Conservation (phyloP, 2,888 invertebrate species). For the Sabatieria punctata region DNA sequence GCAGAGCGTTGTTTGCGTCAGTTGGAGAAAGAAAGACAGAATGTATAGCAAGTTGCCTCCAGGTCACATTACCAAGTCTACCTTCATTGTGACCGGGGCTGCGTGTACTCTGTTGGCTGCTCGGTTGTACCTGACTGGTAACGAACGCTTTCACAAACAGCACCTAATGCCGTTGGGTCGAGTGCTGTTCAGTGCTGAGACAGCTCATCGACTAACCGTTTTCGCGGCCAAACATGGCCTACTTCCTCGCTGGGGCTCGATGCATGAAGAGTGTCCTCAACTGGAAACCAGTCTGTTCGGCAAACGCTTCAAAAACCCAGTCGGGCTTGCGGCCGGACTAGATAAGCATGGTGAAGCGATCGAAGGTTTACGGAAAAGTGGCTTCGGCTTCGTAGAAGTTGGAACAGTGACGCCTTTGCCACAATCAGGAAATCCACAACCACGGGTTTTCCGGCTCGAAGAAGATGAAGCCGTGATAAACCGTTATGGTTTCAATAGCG, state of each 20-base stretch:
- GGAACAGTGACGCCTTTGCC: slow-evolving; percentile 82
- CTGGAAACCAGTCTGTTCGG: not conserved
- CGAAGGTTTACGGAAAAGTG: slow-evolving; percentile 65
- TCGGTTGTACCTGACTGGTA: slow-evolving; percentile 21
- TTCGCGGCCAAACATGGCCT: slow-evolving; percentile 29
- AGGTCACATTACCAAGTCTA: not conserved
- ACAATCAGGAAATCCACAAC: slow-evolving; percentile 73
- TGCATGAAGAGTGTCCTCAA: not conserved
- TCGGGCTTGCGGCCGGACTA: slow-evolving; percentile 91
- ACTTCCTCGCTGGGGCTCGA: slow-evolving; percentile 17
- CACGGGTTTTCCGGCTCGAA: slow-evolving; percentile 65
- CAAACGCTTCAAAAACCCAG: slow-evolving; percentile 55
- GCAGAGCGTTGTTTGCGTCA: not conserved
- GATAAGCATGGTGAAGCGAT: slow-evolving; percentile 88
- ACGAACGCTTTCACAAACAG: slow-evolving; percentile 32
- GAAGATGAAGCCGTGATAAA: slow-evolving; percentile 78
- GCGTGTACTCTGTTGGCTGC: not conserved
- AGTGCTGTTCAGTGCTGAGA: slow-evolving; percentile 29
- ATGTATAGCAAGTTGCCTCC: not conserved
- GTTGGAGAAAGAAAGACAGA: not conserved
- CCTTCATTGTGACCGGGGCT: not conserved
- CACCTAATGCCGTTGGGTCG: slow-evolving; percentile 30
- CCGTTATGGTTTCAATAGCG: slow-evolving; percentile 81
- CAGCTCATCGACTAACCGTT: slow-evolving; percentile 30
- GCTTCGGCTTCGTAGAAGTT: slow-evolving; percentile 54